phyloP scores from a whole-genome alignment of 92 coral and sea anemone genomes.

The Isaurus tuberculatus region DNA sequence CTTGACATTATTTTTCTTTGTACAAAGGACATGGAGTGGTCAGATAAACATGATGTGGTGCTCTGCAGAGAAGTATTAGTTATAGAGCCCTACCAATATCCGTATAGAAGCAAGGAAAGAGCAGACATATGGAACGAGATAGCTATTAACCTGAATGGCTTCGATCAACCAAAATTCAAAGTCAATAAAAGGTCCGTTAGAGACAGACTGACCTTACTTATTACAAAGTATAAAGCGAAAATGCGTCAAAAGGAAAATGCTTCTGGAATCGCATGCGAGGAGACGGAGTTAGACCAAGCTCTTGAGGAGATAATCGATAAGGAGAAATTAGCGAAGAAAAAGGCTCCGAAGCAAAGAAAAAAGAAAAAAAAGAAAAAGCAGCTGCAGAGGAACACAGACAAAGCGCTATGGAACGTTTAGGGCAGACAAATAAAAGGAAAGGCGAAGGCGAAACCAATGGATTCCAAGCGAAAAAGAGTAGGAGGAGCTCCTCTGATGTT shows the following conservation, averaged over 20 bases:
- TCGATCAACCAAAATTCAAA: constrained; percentile 41
- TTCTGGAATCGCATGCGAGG: constrained; percentile 33
- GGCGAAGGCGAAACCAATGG: constrained; percentile 37
- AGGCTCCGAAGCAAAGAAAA: constrained; percentile 48
- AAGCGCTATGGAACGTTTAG: constrained; percentile 30
- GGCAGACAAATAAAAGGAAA: constrained; percentile 39
- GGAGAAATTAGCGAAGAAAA: constrained; percentile 51
- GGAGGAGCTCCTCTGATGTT: constrained; percentile 35
- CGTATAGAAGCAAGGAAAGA: constrained; percentile 7
- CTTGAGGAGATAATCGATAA: constrained; percentile 29
- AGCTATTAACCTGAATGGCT: constrained; percentile 1
- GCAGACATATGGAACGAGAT: not conserved
- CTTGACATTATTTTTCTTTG: constrained; percentile 18
- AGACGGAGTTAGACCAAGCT: constrained; percentile 52
- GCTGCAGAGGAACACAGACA: constrained; percentile 50
- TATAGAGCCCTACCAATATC: constrained; percentile 2
- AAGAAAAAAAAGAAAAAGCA: constrained; percentile 48
- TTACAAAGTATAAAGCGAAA: constrained; percentile 39
- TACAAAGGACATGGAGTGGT: constrained; percentile 4
- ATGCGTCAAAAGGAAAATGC: constrained; percentile 41
- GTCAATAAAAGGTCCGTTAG: constrained; percentile 25
- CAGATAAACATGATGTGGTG: constrained; percentile 27
- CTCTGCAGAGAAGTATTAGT: constrained; percentile 20
- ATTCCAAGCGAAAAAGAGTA: constrained; percentile 37
- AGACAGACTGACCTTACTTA: constrained; percentile 17